phyloP scores from a whole-genome alignment of 2,888 invertebrate species.

The Diploptera punctata region DNA sequence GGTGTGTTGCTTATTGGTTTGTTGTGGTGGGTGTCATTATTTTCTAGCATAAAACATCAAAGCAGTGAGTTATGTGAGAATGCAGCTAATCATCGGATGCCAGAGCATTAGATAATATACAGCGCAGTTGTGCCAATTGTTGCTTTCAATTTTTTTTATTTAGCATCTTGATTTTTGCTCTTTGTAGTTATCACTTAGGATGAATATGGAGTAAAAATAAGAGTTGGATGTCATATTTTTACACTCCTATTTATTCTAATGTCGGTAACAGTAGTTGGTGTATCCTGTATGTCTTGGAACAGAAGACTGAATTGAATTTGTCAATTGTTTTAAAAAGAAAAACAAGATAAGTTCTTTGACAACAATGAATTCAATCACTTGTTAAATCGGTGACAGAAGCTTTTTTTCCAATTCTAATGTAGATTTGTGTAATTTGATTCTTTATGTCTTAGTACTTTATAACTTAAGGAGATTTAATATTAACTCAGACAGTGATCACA shows the following conservation, averaged over 20 bases:
- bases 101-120: constrained; percentile 12
- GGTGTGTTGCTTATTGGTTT: too few relatives aligned
- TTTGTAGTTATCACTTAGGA: constrained; percentile 14
- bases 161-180: constrained; percentile 19
- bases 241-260: constrained; percentile 3
- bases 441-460: neutral
- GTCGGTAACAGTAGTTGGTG: constrained; percentile 17
- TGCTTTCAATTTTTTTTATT: constrained; percentile 13
- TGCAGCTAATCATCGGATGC: constrained; percentile 8
- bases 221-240: neutral
- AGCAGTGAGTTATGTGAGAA: constrained; percentile 13
- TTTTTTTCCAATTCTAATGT: constrained; percentile 14
- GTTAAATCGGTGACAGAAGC: constrained; percentile 4
- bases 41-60: neutral
- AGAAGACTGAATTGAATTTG: constrained; percentile 25
- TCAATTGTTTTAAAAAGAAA: neutral
- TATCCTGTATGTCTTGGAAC: constrained; percentile 24
- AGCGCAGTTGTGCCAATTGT: constrained; percentile 17
- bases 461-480: too few relatives aligned
- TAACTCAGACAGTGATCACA: too few relatives aligned
- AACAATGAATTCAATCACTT: neutral
- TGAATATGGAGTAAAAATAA: neutral
- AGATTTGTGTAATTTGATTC: constrained; percentile 10
- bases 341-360: neutral
- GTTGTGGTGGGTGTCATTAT: too few relatives aligned